Evolutionary conservation across 2,888 invertebrate genomes (phyloP).

Genomic region (Trimorus sp.): DNA sequence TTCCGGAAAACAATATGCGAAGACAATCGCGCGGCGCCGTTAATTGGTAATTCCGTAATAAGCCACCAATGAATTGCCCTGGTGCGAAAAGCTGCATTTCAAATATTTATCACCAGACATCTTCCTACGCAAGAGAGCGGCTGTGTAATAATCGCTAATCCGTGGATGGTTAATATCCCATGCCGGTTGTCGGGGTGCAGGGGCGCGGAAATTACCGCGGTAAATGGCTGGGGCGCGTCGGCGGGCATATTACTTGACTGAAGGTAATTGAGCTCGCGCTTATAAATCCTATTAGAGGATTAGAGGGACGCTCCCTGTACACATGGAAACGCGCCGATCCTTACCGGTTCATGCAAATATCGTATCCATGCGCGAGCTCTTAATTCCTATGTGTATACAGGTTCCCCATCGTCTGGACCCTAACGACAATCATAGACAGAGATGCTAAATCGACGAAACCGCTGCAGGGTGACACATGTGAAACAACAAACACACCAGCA

Average conservation of each 20-base stretch:
- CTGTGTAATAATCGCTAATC: conserved; percentile 69
- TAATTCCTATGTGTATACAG: conserved; percentile 62
- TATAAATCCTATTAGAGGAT: conserved; percentile 82
- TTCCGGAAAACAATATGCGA: not conserved
- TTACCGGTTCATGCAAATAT: conserved; percentile 72
- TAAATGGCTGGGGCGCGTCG: conserved; percentile 73
- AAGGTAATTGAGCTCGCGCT: conserved; percentile 80
- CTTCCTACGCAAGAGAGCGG: conserved; percentile 48
- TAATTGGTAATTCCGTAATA: conserved; percentile 11
- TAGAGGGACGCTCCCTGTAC: conserved; percentile 73
- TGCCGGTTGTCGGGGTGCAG: conserved; percentile 64
- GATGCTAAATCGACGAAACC: conserved; percentile 34
- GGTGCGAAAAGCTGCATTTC: conserved; percentile 36
- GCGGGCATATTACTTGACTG: conserved; percentile 76
- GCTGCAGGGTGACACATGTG: conserved; percentile 30
- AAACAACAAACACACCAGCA: conserved; percentile 42
- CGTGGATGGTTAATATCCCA: conserved; percentile 69
- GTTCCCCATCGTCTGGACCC: conserved; percentile 56
- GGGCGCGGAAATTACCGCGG: conserved; percentile 73
- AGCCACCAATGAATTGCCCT: conserved; percentile 37
- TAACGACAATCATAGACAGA: conserved; percentile 54
- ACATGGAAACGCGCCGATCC: conserved; percentile 66
- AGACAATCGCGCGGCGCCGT: not conserved
- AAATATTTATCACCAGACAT: conserved; percentile 61
- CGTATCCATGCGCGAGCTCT: conserved; percentile 60